Evolutionary conservation across 2,888 invertebrate species (phyloP).

Genomic region (Lathronympha strigana): DNA sequence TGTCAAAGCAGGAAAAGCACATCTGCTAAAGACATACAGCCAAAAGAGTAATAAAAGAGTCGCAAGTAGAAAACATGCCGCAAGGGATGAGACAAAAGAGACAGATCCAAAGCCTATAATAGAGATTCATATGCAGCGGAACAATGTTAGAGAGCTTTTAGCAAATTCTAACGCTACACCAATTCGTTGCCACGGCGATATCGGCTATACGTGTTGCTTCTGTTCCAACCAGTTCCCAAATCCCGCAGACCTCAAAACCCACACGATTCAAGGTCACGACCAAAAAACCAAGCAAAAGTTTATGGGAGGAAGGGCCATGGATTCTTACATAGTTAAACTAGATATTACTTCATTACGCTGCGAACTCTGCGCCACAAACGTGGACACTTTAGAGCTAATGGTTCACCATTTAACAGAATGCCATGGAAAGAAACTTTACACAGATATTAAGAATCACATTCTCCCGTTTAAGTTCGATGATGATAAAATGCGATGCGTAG

Average conservation of each 20-base stretch:
- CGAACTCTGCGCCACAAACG: constrained; percentile 44
- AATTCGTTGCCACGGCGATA: constrained; percentile 52
- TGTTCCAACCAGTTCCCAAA: constrained; percentile 54
- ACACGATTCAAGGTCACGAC: constrained; percentile 52
- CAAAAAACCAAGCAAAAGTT: constrained; percentile 48
- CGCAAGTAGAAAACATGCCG: neutral
- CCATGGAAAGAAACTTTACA: constrained; percentile 48
- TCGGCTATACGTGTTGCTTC: constrained; percentile 59
- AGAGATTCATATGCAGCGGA: constrained; percentile 47
- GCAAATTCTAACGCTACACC: constrained; percentile 61
- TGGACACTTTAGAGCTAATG: constrained; percentile 45
- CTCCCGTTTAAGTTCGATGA: constrained; percentile 53
- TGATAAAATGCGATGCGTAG: constrained; percentile 48
- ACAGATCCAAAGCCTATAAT: constrained; percentile 4
- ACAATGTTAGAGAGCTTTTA: constrained; percentile 54
- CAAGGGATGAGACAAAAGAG: neutral
- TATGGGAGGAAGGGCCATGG: constrained; percentile 52
- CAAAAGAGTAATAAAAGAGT: constrained; percentile 1
- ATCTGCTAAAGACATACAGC: neutral
- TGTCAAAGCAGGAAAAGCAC: constrained; percentile 1
- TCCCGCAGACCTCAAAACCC: constrained; percentile 57
- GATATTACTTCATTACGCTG: constrained; percentile 52
- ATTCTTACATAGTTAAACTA: constrained; percentile 52
- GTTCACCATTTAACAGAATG: constrained; percentile 47
- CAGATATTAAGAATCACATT: constrained; percentile 55